Evolutionary conservation across 1,140 invertebrate species (phyloP).

Genomic region (Theocolax elegans): DNA sequence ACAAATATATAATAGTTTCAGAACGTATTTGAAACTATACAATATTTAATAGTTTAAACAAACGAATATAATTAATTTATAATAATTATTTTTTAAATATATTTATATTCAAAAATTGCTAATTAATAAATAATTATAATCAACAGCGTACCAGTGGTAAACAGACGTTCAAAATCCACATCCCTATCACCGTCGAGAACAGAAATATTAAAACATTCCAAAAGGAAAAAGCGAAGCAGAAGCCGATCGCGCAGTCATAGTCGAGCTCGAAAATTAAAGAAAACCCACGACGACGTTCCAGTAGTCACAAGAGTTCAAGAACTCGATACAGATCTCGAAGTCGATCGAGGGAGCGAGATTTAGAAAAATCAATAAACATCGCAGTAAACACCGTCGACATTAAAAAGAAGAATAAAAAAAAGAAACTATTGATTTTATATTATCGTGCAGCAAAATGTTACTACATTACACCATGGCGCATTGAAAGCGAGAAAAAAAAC

Average conservation of each 20-base stretch:
- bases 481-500: no score
- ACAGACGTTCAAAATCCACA: constrained; percentile 49
- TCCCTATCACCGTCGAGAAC: constrained; percentile 57
- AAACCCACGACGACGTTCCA: constrained; percentile 61
- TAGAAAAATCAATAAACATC: constrained; percentile 61
- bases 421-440: background rate
- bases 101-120: background rate
- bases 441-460: no score
- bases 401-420: constrained; percentile 17
- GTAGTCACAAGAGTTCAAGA: constrained; percentile 67
- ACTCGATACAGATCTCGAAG: constrained; percentile 69
- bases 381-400: constrained; percentile 60
- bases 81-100: background rate
- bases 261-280: constrained; percentile 65
- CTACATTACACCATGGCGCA: no score
- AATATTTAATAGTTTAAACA: background rate
- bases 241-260: constrained; percentile 69
- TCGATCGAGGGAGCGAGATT: constrained; percentile 65
- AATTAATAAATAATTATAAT: no score
- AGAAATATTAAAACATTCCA: constrained; percentile 63
- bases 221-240: constrained; percentile 66
- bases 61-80: background rate
- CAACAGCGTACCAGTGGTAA: background rate
- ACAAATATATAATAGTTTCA: no score
- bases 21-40: no score